phyloP scores from a whole-genome alignment of 2,888 invertebrate species.

The Anaspis maculata region DNA sequence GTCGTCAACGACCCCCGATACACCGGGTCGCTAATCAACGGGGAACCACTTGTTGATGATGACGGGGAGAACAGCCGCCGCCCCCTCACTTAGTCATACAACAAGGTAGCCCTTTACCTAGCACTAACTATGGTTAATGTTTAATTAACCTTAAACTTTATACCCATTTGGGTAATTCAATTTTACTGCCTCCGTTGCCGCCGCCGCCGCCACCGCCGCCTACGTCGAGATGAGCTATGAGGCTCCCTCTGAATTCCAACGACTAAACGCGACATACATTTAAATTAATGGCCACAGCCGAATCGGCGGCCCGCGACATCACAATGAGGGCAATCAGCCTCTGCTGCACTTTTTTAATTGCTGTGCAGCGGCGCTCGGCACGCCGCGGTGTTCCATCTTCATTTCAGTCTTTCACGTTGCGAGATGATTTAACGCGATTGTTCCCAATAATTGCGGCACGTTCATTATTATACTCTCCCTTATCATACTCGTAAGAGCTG shows the following conservation, averaged over 20 bases:
- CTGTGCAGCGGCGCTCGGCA: no score
- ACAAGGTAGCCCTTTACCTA: slow-evolving; percentile 20
- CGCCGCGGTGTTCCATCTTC: no score
- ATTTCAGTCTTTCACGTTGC: no score
- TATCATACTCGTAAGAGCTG: no score
- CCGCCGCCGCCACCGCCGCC: no score
- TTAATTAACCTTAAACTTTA: slow-evolving; percentile 26
- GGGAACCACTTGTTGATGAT: slow-evolving; percentile 35
- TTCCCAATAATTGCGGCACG: no score
- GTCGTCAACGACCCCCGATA: slow-evolving; percentile 4
- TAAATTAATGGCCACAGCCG: slow-evolving; percentile 13
- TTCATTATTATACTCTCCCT: no score
- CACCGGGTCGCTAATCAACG: slow-evolving; percentile 19
- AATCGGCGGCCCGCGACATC: no score
- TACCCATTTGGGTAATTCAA: slow-evolving; percentile 23
- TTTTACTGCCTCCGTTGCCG: slow-evolving; percentile 18
- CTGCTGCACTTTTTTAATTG: no score
- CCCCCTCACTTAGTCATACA: slow-evolving; percentile 25
- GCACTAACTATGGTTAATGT: slow-evolving; percentile 20
- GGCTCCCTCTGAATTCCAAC: slow-evolving; percentile 11
- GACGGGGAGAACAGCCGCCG: no score
- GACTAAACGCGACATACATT: slow-evolving; percentile 16
- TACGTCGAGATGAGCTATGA: slow-evolving; percentile 18
- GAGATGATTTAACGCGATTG: no score
- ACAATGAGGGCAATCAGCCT: no score